Base-by-base conservation (phyloP, 2,888 invertebrate species). In the Mythimna impura region DNA sequence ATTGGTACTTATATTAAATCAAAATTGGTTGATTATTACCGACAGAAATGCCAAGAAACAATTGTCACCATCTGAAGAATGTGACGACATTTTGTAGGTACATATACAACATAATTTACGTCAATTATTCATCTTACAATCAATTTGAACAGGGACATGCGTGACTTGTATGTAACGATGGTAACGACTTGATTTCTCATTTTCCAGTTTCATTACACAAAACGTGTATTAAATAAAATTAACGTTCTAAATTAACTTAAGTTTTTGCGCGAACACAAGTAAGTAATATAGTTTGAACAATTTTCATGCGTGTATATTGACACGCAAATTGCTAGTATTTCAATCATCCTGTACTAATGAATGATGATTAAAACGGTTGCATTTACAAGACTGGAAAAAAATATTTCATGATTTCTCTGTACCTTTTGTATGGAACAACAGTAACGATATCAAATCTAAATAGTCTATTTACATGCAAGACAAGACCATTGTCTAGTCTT, bases 11-110 rank as follows among this genome's bases (percentile, higher is more conserved):
- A n/a, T n/a, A 22, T 54, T 63, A 34, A 43, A 65, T 25, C 22
- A 6, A 76, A 69, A 57, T 20, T 57, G 9, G 57, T 78, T 71
- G 50, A 57, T 34, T 12, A 14, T 52, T 66, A 66, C 43, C 22
- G 34, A 52, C 25, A 43, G 34, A 43, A 57, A 71, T 55, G 14
- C 22, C 14, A 40, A 22, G 25, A 50, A 57, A 62, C 22, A 57
- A 79, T 36, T 52, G 52, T n/a, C 20, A 72, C 20, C n/a, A 58
- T 36, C 36, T 63, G 25, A 79, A 43, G 25, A 75, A 54, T 50
- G n/a, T 14, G 50, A 64, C 17, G 20, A 22, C 22, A 55, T n/a
- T 43, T 25, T 5, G 14, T 40, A 47, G 6, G 20, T 34, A 57
- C 52, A 3, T 25, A 22, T 25, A 22, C 34, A 20, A 25, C 52